Evolutionary conservation across 2,113 vertebrate genomes (phyloP), one percentile per base, ranked within the genome.

Genomic region (Leucopsar rothschildi): DNA sequence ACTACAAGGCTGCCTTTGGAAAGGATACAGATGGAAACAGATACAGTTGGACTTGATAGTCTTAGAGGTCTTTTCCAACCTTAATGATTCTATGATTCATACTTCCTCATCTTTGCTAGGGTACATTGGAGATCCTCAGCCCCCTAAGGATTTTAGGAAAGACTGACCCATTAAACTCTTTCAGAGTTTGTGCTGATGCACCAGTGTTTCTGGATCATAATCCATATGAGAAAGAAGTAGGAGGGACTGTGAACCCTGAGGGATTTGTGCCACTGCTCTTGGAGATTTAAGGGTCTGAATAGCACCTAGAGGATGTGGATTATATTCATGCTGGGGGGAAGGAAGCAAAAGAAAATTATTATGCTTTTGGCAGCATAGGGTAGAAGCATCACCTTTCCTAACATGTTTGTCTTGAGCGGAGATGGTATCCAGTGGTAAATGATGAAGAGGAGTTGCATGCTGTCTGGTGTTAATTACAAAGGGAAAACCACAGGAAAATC

Each of bases 391-490:
- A 64, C 69, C 91, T 97, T 92, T 81, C 92, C 66, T 92, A 76
- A 90, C 57, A 14, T 88, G 70, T 87, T 94, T 90, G 45, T 95
- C 81, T 60, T 61, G 60, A 68, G 71, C 1, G 0, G 78, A 82
- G 82, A 89, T 71, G 28, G 76, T 93, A 75, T 83, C 64, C 64
- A 16, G 56, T 60, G 20, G 47, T 64, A 66, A 53, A 31, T 57
- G 76, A 77, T 90, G 72, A 95, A 71, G 61, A 91, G 91, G 56
- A 73, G 81, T 35, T 71, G 60, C 61, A 55, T 73, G 14, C 70
- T 85, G 69, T 77, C 86, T 92, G 82, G 89, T 87, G 92, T 97
- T 96, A 96, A 97, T 97, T 97, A 94, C 92, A 71, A 68, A 95
- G 89, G 59, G 76, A 83, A 93, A 94, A 87, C 87, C 66, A 49